phyloP scores from a whole-genome alignment of 2,888 invertebrate genomes.

The Pelosia muscerda region DNA sequence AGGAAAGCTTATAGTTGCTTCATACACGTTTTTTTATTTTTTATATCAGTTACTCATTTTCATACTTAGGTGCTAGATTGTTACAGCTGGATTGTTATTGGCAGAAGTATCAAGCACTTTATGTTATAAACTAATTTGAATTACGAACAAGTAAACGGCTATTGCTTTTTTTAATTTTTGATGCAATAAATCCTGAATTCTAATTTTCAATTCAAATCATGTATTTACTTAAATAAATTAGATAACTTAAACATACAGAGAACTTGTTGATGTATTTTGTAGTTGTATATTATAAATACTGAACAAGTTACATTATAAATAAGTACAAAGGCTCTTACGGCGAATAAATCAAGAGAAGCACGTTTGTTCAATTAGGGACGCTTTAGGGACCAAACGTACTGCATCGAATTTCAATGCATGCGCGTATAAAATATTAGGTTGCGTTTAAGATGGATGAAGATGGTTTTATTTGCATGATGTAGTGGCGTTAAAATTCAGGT shows the following conservation, averaged over 20 bases:
- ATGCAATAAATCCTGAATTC: background rate
- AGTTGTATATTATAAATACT: background rate
- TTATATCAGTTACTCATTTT: too few relatives aligned
- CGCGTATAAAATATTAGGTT: conserved; percentile 37
- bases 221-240: too few relatives aligned
- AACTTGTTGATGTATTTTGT: background rate
- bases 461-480: background rate
- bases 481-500: background rate
- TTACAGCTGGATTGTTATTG: too few relatives aligned
- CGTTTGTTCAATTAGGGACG: conserved; percentile 38
- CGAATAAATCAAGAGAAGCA: conserved; percentile 40
- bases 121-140: too few relatives aligned
- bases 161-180: too few relatives aligned
- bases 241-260: too few relatives aligned
- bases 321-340: conserved; percentile 11
- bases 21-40: too few relatives aligned
- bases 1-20: background rate
- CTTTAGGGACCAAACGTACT: conserved; percentile 45
- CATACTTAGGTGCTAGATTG: too few relatives aligned
- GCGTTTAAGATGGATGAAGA: background rate
- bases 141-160: too few relatives aligned
- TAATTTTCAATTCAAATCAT: too few relatives aligned
- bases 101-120: too few relatives aligned
- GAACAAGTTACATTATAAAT: conserved; percentile 13
- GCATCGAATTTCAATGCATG: conserved; percentile 30